Evolutionary conservation across 2,888 invertebrate species (phyloP), one percentile per base, ranked within the genome.

Genomic region (Empis livida): DNA sequence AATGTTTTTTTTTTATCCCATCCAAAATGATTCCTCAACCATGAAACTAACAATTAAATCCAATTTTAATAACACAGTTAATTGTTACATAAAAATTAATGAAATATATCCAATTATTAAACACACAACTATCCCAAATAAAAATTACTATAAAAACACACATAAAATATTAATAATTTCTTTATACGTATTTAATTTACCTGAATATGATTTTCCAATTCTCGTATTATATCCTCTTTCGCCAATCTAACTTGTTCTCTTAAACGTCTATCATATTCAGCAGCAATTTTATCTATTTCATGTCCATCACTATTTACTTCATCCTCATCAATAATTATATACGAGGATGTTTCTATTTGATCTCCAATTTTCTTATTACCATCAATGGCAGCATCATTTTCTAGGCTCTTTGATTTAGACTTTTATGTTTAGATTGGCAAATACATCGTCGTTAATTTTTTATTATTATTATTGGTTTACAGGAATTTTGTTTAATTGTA

Each of bases 181-280:
- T 27, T 27, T 8, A 8, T 27, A 8, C n/a, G n/a, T n/a, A n/a
- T n/a, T 6, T 9, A 27, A 54, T 71, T 68, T 75, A 85, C 86
- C 82, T 84, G 81, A 58, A 86, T 77, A 62, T 85, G 80, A 49
- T 77, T 77, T 66, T 82, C 82, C 56, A 86, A 71, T 56, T 80
- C 79, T 53, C 74, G 73, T 53, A 80, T 74, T 56, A 84, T 79
- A 62, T 84, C 83, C 59, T 76, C 73, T 56, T 78, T 76, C 51
- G 81, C 82, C 60, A 77, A 67, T 44, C 76, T 70, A 52, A 80
- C 69, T 65, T 80, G 79, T 61, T 80, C 78, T 58, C 77, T 74
- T 52, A 80, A 67, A 32, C 74, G 67, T 47, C 70, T 60, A 54
- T 76, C 75, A 56, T 76, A 76, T 59, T 70, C 70, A 49, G 61